These are phyloP conservation scores for Melinopterus prodromus DNA, from an alignment of 2,888 invertebrate species.

Conservation along the genomic window DNA sequence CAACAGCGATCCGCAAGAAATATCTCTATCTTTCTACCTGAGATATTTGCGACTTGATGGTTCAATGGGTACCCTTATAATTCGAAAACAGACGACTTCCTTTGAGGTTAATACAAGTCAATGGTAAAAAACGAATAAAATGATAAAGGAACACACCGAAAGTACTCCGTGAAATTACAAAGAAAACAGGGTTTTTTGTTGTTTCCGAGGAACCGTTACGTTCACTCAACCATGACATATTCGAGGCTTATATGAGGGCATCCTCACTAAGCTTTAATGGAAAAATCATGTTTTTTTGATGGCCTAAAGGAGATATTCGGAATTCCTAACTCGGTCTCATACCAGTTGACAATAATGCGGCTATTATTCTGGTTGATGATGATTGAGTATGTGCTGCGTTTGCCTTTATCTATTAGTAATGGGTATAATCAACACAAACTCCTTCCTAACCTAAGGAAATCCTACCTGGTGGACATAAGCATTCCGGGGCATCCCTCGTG, in stretches of 20 bases:
- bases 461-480: conserved; percentile 78
- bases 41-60: neutral
- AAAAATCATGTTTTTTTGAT: neutral
- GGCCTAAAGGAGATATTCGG: neutral
- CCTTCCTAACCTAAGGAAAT: neutral
- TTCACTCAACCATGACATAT: neutral
- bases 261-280: neutral
- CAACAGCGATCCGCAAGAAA: neutral
- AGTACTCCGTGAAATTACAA: neutral
- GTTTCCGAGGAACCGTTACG: neutral
- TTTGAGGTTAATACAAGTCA: neutral
- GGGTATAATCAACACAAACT: neutral
- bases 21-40: neutral
- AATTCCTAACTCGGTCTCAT: neutral
- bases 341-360: neutral
- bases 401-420: too few relatives aligned
- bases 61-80: neutral
- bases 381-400: too few relatives aligned
- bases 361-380: neutral
- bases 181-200: neutral
- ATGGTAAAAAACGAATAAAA: neutral
- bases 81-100: neutral
- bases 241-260: neutral
- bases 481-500: conserved; percentile 69
- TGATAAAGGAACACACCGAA: too few relatives aligned